A percentile compares a stretch with the other conserved stretches of the same genome.
Conservation (phyloP, 2,888 invertebrate genomes). For the Platyscelio sp. region DNA sequence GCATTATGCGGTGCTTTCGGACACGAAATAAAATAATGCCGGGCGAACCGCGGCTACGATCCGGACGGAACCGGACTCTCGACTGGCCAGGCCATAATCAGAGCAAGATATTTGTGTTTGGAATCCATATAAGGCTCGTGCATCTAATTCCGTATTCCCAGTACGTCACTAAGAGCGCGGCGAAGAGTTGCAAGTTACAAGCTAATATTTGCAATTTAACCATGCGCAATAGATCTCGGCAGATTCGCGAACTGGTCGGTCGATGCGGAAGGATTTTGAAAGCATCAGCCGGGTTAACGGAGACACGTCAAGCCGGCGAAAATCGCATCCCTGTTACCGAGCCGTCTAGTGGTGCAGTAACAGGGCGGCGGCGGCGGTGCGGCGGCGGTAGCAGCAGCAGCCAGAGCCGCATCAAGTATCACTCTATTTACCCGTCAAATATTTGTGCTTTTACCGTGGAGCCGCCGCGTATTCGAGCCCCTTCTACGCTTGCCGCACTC, state of each 20-base stretch:
- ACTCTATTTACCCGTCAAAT: slow-evolving; percentile 85
- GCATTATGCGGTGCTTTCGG: too few relatives aligned
- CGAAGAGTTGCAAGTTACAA: slow-evolving; percentile 80
- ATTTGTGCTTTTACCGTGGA: slow-evolving; percentile 85
- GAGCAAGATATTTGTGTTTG: slow-evolving; percentile 30
- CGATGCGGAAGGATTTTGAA: slow-evolving; percentile 78
- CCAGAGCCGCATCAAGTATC: slow-evolving; percentile 84
- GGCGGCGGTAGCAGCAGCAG: slow-evolving; percentile 71
- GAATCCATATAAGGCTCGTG: slow-evolving; percentile 30
- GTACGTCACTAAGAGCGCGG: slow-evolving; percentile 53
- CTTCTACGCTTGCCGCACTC: slow-evolving; percentile 73
- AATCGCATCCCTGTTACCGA: slow-evolving; percentile 67
- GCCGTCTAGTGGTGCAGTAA: slow-evolving; percentile 65
- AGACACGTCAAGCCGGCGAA: slow-evolving; percentile 71
- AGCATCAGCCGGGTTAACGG: slow-evolving; percentile 73
- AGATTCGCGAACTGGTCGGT: slow-evolving; percentile 77
- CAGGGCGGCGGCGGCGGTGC: slow-evolving; percentile 63
- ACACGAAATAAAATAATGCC: slow-evolving; percentile 3
- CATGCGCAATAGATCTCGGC: slow-evolving; percentile 77
- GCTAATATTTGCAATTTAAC: slow-evolving; percentile 82
- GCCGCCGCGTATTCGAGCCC: slow-evolving; percentile 79
- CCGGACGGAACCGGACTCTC: not conserved
- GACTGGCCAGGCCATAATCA: slow-evolving; percentile 25
- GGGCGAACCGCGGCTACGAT: too few relatives aligned
- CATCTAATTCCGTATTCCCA: slow-evolving; percentile 70